Evolutionary conservation across 1,140 invertebrate species (phyloP), one percentile per base, ranked within the genome.

Genomic region (Coptotermes formosanus): DNA sequence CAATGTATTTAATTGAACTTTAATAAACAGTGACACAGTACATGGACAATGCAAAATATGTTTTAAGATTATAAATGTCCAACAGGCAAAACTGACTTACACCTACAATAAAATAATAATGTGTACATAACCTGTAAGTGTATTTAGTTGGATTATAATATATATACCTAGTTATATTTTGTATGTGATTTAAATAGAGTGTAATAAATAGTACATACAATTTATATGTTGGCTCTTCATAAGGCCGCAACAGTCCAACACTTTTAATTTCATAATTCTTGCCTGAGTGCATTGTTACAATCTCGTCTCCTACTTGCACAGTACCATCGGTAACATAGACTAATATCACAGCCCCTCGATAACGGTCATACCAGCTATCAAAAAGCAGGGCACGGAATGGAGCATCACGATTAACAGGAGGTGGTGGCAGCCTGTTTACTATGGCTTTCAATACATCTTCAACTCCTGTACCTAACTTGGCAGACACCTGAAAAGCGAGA

Each of bases 291-390:
- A 89, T 90, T 38, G 94, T 96, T 88, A 89, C 92, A 88, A 96
- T 94, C 87, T 94, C 89, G 92, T 94, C 93, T 30, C 96, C 97
- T 38, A 95, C 89, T 85, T 93, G 92, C 12, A 98, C 88, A 12
- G 89, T 90, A 7, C 97, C 97, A 90, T 97, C 95, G 82, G 95
- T 92, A 19, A 98, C 91, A 89, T 95, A 96, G 69, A 98, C 92
- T 83, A 98, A 92, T 87, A 95, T 94, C 87, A 99, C 92, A 0
- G 96, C 95, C 14, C 98, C 98, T 90, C 94, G 94, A 90, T 96
- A 98, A 87, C 94, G 94, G 90, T 98, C 96, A 91, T 95, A 99
- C 96, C 97, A 98, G 82, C 96, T 98, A 90, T 99, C 98, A 92
- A 99, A 99, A 82, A 99, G 91, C 32, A 99, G 91, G 0, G 96